Conservation (phyloP, 2,113 vertebrate species). For the Rousettus leschenaultii region DNA sequence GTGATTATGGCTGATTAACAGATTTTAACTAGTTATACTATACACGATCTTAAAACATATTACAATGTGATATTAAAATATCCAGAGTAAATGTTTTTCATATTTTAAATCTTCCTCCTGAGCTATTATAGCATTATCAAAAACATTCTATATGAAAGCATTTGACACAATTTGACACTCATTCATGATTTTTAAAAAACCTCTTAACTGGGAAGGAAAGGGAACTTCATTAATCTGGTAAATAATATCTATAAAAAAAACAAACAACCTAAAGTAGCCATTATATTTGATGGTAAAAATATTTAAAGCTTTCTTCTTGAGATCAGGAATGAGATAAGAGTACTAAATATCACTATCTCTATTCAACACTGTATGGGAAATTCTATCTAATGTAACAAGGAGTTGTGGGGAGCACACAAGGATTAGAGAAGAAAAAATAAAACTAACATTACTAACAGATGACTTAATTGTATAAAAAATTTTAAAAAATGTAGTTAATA, state of each 20-base stretch:
- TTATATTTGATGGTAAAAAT: neutral
- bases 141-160: neutral
- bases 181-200: neutral
- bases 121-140: neutral
- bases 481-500: neutral
- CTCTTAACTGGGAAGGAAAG: neutral
- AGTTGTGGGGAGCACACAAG: neutral
- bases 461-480: neutral
- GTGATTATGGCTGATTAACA: neutral
- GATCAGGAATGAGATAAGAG: neutral
- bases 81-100: neutral
- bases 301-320: neutral
- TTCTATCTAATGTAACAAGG: neutral
- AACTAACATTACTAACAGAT: neutral
- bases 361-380: neutral
- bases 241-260: neutral
- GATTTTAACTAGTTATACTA: neutral
- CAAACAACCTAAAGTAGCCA: neutral
- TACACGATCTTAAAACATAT: neutral
- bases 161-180: neutral
- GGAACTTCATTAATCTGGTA: neutral
- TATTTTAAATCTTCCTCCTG: neutral
- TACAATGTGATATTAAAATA: neutral
- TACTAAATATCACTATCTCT: neutral
- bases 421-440: neutral